A percentile compares a stretch with the other conserved stretches of the same genome.
These are phyloP conservation scores for Carcharodon carcharias DNA, from an alignment of 2,797 vertebrate genomes.

Conservation along the genomic window DNA sequence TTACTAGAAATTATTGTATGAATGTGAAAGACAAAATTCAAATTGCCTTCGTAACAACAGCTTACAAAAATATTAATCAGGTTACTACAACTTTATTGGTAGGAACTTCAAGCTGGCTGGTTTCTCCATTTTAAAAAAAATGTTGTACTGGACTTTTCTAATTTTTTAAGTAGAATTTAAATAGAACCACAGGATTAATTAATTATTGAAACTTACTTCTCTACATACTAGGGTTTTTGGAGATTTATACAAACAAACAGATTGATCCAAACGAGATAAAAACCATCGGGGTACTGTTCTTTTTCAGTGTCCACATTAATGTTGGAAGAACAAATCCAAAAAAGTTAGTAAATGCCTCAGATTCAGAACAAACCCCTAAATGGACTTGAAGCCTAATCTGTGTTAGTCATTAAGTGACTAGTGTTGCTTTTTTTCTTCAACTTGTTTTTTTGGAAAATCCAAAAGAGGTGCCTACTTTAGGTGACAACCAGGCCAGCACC, in stretches of 20 bases:
- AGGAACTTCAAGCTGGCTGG: not conserved
- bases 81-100: not conserved
- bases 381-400: not conserved
- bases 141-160: not conserved
- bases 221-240: not conserved
- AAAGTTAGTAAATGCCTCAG: not conserved
- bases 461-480: not conserved
- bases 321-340: not conserved
- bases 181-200: not conserved
- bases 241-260: not conserved
- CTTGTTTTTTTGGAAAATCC: not conserved
- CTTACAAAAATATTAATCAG: not conserved
- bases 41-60: not conserved
- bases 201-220: not conserved
- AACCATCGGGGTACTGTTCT: not conserved
- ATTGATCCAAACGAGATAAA: not conserved
- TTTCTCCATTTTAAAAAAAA: not conserved
- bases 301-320: not conserved
- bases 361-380: not conserved
- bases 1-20: not conserved
- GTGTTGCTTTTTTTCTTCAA: not conserved
- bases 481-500: not conserved
- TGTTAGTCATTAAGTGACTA: not conserved
- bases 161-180: not conserved
- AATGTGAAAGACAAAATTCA: not conserved